A percentile compares a stretch with the other conserved stretches of the same genome.
Conservation (phyloP, 2,797 vertebrate species). For the Danionella dracula region DNA sequence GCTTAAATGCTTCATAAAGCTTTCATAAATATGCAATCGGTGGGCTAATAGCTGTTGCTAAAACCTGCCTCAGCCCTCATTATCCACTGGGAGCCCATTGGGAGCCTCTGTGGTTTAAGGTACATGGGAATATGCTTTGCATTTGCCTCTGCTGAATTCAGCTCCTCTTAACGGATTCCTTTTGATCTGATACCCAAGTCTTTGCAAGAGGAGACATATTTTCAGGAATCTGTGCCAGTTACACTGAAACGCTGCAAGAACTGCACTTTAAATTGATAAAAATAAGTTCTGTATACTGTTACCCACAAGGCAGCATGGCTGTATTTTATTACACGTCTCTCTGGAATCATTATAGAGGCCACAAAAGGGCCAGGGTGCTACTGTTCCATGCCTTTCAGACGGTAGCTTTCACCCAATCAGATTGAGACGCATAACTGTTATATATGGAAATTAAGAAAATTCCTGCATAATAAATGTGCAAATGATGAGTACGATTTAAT, state of each 20-base stretch:
- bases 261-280: slow-evolving; percentile 16
- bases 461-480: too few species aligned
- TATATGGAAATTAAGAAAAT: not conserved
- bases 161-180: slow-evolving; percentile 38
- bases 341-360: not conserved
- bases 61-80: slow-evolving; percentile 60
- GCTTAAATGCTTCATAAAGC: slow-evolving; percentile 69
- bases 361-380: not conserved
- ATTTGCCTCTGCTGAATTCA: slow-evolving; percentile 51
- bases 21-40: slow-evolving; percentile 70
- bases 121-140: slow-evolving; percentile 56
- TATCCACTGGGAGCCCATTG: slow-evolving; percentile 57
- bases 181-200: slow-evolving; percentile 46
- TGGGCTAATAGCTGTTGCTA: slow-evolving; percentile 59
- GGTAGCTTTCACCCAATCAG: not conserved
- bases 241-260: slow-evolving; percentile 1
- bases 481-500: too few species aligned
- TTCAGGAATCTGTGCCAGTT: slow-evolving; percentile 32
- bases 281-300: not conserved
- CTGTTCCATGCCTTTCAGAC: not conserved
- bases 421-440: too few species aligned
- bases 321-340: not conserved
- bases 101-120: slow-evolving; percentile 58
- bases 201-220: slow-evolving; percentile 23
- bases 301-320: not conserved